Base-by-base conservation (phyloP, 2,113 vertebrate genomes). In the Crypturellus undulatus region DNA sequence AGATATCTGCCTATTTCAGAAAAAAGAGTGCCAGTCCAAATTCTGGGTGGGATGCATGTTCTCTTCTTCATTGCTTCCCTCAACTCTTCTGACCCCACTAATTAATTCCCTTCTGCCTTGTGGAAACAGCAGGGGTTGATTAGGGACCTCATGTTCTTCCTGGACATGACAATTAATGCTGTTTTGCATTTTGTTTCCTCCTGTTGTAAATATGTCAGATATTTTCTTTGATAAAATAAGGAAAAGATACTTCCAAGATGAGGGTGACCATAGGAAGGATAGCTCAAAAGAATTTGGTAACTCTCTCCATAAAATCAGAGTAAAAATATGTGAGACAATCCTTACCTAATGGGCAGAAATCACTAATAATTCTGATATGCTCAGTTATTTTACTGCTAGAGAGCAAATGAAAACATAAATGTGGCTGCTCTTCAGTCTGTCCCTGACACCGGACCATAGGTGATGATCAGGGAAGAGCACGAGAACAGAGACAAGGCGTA, bases 21-120 rank as follows among this genome's bases (percentile, higher is more conserved):
- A 45, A 13, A 38, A 60, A n/a, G 18, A 1, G 0, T 75, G 8
- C 1, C 26, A 36, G 4, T 21, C n/a, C 18, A 59, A 9, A 20
- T 59, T 87, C 65, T 64, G 12, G n/a, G 54, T 49, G 42, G 6
- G 4, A 7, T 79, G 30, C 11, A 59, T 26, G 15, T 7, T 91
- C 8, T 9, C 8, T 84, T 58, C 36, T 19, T 71, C 3, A 0
- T 79, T 45, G 12, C 34, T 82, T 76, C 4, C 7, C 4, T 82
- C 21, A 38, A 32, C 7, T 4, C 60, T 43, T 77, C 17, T 58
- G 54, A 58, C 9, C 28, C 16, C 16, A 32, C 25, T 79, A 32
- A 69, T 62, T 79, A 8, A 36, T 9, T 11, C 2, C 5, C 19
- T 82, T 72, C 26, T 87, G 3, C 16, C 54, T 32, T 69, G 42